Conservation (phyloP, 2,888 invertebrate genomes). For the Barypeithes pellucidus region DNA sequence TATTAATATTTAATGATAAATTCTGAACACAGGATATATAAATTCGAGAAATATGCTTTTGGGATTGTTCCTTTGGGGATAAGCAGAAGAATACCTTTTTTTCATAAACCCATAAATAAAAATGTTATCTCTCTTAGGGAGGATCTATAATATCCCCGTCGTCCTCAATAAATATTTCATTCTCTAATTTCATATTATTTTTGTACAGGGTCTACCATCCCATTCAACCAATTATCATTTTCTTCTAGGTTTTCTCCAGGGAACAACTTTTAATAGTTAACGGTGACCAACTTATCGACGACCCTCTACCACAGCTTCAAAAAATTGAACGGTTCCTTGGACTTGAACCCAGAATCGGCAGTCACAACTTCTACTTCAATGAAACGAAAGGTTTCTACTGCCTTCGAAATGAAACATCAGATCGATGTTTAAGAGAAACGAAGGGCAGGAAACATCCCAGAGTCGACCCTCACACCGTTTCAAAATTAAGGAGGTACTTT, state of each 20-base stretch:
- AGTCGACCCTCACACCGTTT: slow-evolving; percentile 85
- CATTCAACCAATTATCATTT: neutral
- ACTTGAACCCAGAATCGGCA: slow-evolving; percentile 79
- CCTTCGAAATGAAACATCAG: slow-evolving; percentile 85
- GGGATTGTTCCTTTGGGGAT: no score
- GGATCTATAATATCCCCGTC: no score
- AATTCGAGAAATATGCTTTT: no score
- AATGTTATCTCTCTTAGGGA: no score
- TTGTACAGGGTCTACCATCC: no score
- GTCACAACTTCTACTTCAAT: slow-evolving; percentile 96
- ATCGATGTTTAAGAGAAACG: slow-evolving; percentile 89
- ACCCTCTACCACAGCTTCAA: slow-evolving; percentile 90
- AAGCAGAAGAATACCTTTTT: no score
- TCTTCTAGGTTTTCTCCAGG: slow-evolving; percentile 81
- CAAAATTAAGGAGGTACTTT: slow-evolving; percentile 88
- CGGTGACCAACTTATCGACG: slow-evolving; percentile 92
- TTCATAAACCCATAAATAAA: no score
- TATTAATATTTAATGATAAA: no score
- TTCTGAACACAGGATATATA: no score
- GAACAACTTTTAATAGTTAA: slow-evolving; percentile 95
- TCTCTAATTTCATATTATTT: no score
- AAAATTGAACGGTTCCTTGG: slow-evolving; percentile 92
- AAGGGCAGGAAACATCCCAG: slow-evolving; percentile 89
- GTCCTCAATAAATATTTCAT: no score
- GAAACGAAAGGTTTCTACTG: slow-evolving; percentile 98